A percentile compares a stretch with the other conserved stretches of the same genome.
phyloP scores from a whole-genome alignment of 2,888 invertebrate species.

The Orthosia incerta region DNA sequence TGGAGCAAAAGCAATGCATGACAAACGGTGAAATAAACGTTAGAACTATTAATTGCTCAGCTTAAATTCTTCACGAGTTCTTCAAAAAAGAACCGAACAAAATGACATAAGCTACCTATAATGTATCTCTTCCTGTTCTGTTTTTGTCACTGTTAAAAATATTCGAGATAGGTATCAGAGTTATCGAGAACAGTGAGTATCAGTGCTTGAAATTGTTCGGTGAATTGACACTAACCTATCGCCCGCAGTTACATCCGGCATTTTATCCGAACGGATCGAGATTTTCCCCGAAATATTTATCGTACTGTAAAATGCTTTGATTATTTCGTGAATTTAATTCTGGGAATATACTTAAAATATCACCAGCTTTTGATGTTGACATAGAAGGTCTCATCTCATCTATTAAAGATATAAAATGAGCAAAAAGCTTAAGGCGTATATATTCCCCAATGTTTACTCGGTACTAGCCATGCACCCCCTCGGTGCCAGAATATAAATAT shows the following conservation, averaged over 20 bases:
- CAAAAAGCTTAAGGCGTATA: not conserved
- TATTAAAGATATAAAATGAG: not conserved
- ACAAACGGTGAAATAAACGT: too few species aligned
- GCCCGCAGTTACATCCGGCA: not conserved
- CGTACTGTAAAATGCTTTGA: conserved; percentile 6
- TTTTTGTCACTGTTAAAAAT: too few species aligned
- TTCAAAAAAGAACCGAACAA: too few species aligned
- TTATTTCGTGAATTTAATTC: conserved; percentile 21
- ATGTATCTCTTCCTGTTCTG: too few species aligned
- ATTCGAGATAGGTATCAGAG: not conserved
- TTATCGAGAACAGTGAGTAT: not conserved
- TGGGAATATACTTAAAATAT: not conserved
- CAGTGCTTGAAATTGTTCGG: not conserved
- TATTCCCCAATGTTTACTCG: too few species aligned
- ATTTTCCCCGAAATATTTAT: conserved; percentile 29
- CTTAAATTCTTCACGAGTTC: too few species aligned
- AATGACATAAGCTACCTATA: too few species aligned
- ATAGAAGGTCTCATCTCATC: too few species aligned
- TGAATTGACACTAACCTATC: conserved; percentile 2
- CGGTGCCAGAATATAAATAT: too few species aligned
- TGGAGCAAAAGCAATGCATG: too few species aligned
- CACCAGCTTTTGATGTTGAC: not conserved
- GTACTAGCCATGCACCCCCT: too few species aligned
- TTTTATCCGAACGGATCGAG: conserved; percentile 1
- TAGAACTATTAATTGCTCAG: too few species aligned